Percentiles rank a stretch among this genome's conserved stretches.
Evolutionary conservation across 1,140 invertebrate genomes (phyloP).

Genomic region (Helicoverpa zea): DNA sequence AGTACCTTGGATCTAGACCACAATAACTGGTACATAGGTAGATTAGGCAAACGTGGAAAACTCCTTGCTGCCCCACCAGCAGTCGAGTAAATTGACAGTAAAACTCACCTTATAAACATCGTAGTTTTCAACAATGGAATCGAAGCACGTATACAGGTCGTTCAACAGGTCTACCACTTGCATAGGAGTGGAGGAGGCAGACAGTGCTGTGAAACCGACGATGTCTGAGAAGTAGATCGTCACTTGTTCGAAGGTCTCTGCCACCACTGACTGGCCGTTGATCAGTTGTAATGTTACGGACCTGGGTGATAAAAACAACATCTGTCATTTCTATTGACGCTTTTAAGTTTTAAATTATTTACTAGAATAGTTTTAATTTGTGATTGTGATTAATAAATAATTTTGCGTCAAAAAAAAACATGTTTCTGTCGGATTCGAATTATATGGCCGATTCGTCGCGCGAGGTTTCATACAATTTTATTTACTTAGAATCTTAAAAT

Average conservation of each 20-base stretch:
- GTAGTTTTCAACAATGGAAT: slow-evolving; percentile 97
- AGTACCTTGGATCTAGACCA: no score
- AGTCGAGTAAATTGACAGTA: not conserved
- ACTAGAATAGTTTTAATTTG: no score
- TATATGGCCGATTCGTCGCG: no score
- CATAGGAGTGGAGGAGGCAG: slow-evolving; percentile 96
- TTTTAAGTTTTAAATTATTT: no score
- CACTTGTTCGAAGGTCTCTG: slow-evolving; percentile 96
- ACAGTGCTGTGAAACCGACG: slow-evolving; percentile 97
- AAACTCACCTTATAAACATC: slow-evolving; percentile 97
- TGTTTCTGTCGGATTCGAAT: no score
- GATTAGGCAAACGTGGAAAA: no score
- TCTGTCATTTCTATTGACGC: not conserved
- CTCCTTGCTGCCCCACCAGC: no score
- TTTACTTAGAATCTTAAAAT: no score
- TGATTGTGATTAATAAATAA: no score
- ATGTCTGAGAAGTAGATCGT: slow-evolving; percentile 99
- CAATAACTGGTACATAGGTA: no score
- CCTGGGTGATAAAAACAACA: slow-evolving; percentile 69
- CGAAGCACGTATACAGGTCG: slow-evolving; percentile 98
- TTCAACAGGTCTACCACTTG: slow-evolving; percentile 98
- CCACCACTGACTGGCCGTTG: slow-evolving; percentile 94
- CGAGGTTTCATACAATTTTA: no score
- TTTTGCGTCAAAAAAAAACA: no score
- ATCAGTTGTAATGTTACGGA: slow-evolving; percentile 96